These are phyloP conservation scores for Apotomis betuletana DNA, from an alignment of 2,888 invertebrate species.

Conservation along the genomic window DNA sequence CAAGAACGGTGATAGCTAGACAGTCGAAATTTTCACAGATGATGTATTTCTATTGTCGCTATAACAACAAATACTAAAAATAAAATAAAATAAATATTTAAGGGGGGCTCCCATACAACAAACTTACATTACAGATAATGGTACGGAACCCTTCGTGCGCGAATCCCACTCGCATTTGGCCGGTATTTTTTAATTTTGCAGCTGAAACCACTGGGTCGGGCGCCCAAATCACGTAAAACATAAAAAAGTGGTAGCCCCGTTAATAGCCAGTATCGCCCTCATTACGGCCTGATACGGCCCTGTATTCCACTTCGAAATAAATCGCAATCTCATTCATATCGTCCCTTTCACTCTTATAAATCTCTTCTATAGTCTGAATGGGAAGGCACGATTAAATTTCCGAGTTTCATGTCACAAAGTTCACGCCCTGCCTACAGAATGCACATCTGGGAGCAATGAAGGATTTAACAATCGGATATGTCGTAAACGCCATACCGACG, in stretches of 20 bases:
- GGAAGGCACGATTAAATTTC: constrained; percentile 5
- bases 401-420: not conserved
- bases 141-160: no score
- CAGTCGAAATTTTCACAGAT: no score
- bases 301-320: constrained; percentile 44
- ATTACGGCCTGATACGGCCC: constrained; percentile 75
- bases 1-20: no score
- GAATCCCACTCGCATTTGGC: no score
- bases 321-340: constrained; percentile 3
- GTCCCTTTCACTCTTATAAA: constrained; percentile 3
- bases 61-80: no score
- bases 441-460: constrained; percentile 82
- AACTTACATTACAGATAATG: no score
- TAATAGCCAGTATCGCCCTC: constrained; percentile 73
- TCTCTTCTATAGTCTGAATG: not conserved
- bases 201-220: constrained; percentile 15
- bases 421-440: constrained; percentile 66
- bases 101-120: no score
- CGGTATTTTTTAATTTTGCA: not conserved
- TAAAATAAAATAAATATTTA: no score
- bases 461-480: constrained; percentile 51
- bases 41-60: no score
- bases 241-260: constrained; percentile 57
- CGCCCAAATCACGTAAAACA: constrained; percentile 39
- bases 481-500: constrained; percentile 45